These are phyloP conservation scores for Spermophilus dauricus DNA, from an alignment of 2,113 vertebrate species.

Conservation along the genomic window DNA sequence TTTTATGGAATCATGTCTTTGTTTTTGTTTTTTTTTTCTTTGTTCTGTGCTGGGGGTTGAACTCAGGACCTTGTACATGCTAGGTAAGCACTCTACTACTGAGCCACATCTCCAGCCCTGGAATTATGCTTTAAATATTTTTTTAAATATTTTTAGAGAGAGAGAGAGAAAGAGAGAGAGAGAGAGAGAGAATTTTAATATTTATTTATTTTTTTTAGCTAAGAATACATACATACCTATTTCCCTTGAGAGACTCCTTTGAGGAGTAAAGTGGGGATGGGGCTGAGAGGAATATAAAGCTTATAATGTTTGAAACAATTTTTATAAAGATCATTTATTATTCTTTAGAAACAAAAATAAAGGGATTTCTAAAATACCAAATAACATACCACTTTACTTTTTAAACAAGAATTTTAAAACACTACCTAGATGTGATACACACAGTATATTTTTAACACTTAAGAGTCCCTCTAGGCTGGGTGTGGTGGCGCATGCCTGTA, in stretches of 20 bases:
- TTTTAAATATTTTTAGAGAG: too few relatives aligned
- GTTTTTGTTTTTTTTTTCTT: too few relatives aligned
- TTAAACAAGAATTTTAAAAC: not conserved
- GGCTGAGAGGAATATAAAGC: not conserved
- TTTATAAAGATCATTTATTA: conserved; percentile 13
- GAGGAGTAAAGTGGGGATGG: not conserved
- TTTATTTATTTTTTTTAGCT: too few relatives aligned
- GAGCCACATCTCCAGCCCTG: too few relatives aligned
- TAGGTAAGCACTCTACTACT: too few relatives aligned
- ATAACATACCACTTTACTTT: not conserved
- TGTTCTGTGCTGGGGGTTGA: too few relatives aligned
- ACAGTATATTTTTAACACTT: not conserved
- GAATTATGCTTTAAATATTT: too few relatives aligned
- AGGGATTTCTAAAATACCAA: conserved; percentile 9
- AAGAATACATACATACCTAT: not conserved
- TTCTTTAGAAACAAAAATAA: conserved; percentile 45
- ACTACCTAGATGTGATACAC: not conserved
- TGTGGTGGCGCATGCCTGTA: too few relatives aligned
- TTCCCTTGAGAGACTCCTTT: not conserved
- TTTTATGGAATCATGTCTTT: not conserved
- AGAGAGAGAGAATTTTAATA: too few relatives aligned
- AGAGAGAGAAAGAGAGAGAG: too few relatives aligned
- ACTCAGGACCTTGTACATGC: too few relatives aligned
- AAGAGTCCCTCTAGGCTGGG: not conserved
- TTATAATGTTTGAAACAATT: not conserved